Base-by-base conservation (phyloP, 1,140 invertebrate genomes). In the Meloidogyne exigua region DNA sequence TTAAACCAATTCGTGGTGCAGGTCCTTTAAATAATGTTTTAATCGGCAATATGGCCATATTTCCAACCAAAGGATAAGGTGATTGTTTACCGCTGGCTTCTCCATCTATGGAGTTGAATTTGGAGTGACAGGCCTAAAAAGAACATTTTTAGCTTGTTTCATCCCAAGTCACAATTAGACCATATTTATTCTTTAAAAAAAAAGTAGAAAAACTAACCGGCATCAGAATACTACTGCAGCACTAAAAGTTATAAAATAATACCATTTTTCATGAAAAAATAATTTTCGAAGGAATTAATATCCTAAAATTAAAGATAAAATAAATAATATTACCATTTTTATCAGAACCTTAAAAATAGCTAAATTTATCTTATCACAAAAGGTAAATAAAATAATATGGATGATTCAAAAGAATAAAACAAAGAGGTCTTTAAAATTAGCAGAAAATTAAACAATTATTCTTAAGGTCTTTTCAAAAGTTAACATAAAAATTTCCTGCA, bases 51-150 rank as follows among this genome's bases (percentile, higher is more conserved):
- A 97, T 83, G 0, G 95, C 96, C 90, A 96, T 92, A 87, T 98
- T 98, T 3, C 94, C 95, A n/a, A 98, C 89, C 12, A 73, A 28
- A 15, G 72, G 23, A 23, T 39, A n/a, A 57, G 5, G 49, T n/a
- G 49, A n/a, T 21, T 57, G n/a, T 89, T 68, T 83, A 92, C 89
- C 11, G 78, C 89, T 7, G 78, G 69, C 79, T 68, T 57, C 49
- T 5, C 18, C 63, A 28, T 91, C 91, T 67, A 92, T 0, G 10
- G 36, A 91, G 18, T 91, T 89, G 82, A 96, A 92, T 84, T 92
- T 92, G 0, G 96, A 98, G 89, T 98, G 95, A 90, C 97, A 98
- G 0, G 95, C 95, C 93, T 94, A 66, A 76, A 84, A 68, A 25
- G 42, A 32, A 32, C 28, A 32, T 32, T 32, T 32, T 32, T 32